Conservation (phyloP, 1,140 invertebrate genomes). For the Eriosoma lanigerum region DNA sequence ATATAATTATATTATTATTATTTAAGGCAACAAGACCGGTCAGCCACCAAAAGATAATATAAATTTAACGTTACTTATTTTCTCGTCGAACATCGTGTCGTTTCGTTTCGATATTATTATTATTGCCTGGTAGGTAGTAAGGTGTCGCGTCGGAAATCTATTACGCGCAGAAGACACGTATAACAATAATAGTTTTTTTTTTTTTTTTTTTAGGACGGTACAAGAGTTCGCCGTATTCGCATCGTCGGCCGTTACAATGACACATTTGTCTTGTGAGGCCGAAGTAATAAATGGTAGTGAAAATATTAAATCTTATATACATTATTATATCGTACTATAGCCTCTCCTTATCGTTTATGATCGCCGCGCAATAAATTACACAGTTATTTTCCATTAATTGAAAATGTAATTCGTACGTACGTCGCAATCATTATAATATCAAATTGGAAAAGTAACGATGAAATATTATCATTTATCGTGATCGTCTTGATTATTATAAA, state of each 20-base stretch:
- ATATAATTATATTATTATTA: no score
- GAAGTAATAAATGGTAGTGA: not conserved
- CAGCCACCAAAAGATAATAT: no score
- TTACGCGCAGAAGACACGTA: no score
- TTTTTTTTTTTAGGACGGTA: not conserved
- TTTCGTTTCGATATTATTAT: no score
- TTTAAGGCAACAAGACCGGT: no score
- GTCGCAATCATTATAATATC: not conserved
- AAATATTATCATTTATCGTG: not conserved
- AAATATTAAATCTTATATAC: slow-evolving; percentile 12
- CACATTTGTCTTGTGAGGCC: not conserved
- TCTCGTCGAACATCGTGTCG: no score
- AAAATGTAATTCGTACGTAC: not conserved
- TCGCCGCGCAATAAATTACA: slow-evolving; percentile 33
- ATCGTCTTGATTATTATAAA: no score
- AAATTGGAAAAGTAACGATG: not conserved
- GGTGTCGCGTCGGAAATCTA: no score
- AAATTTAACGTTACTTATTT: no score
- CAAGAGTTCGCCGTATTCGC: not conserved
- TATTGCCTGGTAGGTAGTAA: no score
- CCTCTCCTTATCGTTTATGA: slow-evolving; percentile 12
- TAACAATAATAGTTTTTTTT: no score
- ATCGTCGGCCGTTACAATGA: not conserved
- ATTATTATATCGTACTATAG: not conserved
- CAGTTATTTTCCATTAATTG: slow-evolving; percentile 36